Evolutionary conservation across 2,797 vertebrate species (phyloP).

Genomic region (Helicolenus hilgendorfi): DNA sequence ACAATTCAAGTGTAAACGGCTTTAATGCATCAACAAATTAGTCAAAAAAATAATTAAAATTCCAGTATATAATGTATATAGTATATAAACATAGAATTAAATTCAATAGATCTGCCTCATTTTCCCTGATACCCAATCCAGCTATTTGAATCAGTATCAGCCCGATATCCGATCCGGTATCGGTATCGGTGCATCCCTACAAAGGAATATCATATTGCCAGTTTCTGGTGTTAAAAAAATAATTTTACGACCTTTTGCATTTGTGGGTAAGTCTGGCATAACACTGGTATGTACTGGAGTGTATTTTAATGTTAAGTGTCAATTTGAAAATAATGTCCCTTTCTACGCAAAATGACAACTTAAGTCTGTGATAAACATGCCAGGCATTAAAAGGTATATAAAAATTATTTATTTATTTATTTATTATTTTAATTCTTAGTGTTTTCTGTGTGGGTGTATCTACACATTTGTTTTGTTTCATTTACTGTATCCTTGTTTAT

Average conservation of each 20-base stretch:
- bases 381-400: background rate
- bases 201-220: background rate
- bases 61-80: no score
- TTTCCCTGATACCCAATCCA: background rate
- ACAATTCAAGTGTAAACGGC: no score
- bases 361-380: background rate
- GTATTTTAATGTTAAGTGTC: background rate
- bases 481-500: background rate
- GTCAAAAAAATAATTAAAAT: no score
- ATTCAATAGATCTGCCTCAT: background rate
- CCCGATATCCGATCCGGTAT: no score
- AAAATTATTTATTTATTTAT: background rate
- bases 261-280: background rate
- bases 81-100: background rate
- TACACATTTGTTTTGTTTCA: background rate
- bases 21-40: no score
- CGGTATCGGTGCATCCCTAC: background rate
- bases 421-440: background rate
- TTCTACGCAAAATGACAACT: background rate
- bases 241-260: background rate
- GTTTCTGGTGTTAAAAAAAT: background rate
- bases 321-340: background rate
- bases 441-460: background rate
- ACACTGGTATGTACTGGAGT: no score
- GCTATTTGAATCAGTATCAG: background rate